These are phyloP conservation scores for Dolichallabes microphthalmus DNA, from an alignment of 2,113 vertebrate genomes.

Conservation along the genomic window DNA sequence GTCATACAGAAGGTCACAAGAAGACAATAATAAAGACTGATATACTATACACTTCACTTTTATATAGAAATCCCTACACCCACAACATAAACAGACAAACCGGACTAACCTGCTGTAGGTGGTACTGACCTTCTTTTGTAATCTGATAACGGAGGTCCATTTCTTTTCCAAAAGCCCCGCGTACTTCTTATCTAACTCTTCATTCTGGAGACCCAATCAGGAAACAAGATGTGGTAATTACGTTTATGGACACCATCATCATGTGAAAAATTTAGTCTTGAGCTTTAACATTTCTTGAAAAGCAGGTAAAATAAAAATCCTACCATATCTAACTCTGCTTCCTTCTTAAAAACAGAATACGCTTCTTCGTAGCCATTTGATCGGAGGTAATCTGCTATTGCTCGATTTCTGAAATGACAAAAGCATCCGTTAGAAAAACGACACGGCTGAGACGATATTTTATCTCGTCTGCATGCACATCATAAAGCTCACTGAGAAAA, in stretches of 20 bases:
- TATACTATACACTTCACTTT: background rate
- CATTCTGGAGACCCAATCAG: conserved; percentile 77
- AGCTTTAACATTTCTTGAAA: background rate
- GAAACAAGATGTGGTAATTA: background rate
- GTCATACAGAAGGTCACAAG: background rate
- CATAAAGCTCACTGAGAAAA: background rate
- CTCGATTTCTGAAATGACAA: conserved; percentile 86
- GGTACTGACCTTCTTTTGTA: conserved; percentile 94
- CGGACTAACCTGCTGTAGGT: background rate
- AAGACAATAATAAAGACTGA: background rate
- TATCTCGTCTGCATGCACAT: background rate
- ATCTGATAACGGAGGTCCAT: conserved; percentile 99
- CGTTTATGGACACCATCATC: background rate
- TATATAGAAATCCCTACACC: background rate
- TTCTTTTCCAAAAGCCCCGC: conserved; percentile 99
- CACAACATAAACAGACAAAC: background rate
- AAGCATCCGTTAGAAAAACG: background rate
- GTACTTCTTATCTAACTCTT: conserved; percentile 99
- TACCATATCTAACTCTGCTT: conserved; percentile 97
- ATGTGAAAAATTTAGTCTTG: background rate
- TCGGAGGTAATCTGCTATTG: conserved; percentile 99
- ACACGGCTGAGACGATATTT: too few relatives aligned
- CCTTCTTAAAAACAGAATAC: conserved; percentile 99
- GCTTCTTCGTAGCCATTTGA: conserved; percentile 98
- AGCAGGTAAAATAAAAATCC: conserved; percentile 51